phyloP scores from a whole-genome alignment of 2,797 vertebrate genomes.

The Taenioides sp. region DNA sequence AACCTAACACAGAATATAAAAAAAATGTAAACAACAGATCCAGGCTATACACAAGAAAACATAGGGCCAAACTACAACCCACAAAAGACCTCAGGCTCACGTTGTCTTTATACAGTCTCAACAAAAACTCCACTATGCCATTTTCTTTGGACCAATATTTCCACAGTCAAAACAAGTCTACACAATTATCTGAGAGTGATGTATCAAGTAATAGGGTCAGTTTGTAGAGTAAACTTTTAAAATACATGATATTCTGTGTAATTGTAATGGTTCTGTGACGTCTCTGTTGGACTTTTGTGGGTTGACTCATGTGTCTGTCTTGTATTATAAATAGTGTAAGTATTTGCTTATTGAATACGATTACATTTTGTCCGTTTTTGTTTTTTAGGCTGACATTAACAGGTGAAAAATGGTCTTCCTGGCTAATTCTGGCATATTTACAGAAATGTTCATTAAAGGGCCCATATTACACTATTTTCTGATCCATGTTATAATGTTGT shows the following conservation, averaged over 20 bases:
- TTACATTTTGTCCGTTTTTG: too few species aligned
- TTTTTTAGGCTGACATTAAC: too few species aligned
- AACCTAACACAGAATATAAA: constrained; percentile 75
- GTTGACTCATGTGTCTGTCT: too few species aligned
- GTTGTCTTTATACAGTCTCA: constrained; percentile 38
- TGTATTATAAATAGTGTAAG: too few species aligned
- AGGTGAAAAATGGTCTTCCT: too few species aligned
- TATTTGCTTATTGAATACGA: too few species aligned
- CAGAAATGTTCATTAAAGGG: too few species aligned
- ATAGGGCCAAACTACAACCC: constrained; percentile 41
- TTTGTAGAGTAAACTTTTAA: not conserved
- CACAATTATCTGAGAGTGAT: not conserved
- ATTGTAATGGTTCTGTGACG: too few species aligned
- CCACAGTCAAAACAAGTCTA: not conserved
- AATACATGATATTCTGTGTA: not conserved
- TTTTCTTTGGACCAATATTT: constrained; percentile 16
- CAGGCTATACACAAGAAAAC: not conserved
- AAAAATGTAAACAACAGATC: not conserved
- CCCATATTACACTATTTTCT: too few species aligned
- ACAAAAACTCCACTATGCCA: constrained; percentile 46
- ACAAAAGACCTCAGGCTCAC: constrained; percentile 36
- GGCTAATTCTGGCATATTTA: too few species aligned
- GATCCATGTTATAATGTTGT: too few species aligned
- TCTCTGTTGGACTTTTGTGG: too few species aligned
- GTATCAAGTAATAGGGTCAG: not conserved